Conservation (phyloP, 2,888 invertebrate species). For the Carpatolechia fugitivella region DNA sequence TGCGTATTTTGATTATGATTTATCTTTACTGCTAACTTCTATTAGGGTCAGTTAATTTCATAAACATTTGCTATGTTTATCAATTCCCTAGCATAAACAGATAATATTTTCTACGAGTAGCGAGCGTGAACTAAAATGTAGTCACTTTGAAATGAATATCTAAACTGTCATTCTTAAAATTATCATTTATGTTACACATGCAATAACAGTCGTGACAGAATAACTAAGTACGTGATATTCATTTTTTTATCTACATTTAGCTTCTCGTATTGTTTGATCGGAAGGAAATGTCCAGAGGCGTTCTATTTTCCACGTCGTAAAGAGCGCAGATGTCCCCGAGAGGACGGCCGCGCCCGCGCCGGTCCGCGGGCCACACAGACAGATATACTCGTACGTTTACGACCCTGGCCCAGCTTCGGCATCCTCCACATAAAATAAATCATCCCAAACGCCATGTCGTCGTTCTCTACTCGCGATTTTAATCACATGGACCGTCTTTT, state of each 20-base stretch:
- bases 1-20: slow-evolving; percentile 5
- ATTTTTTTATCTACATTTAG: background rate
- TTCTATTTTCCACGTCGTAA: slow-evolving; percentile 16
- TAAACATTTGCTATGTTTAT: slow-evolving; percentile 3
- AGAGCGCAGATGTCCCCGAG: slow-evolving; percentile 12
- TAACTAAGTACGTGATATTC: no score
- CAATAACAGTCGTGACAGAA: no score
- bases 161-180: no score
- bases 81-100: background rate
- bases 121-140: no score
- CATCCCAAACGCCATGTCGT: slow-evolving; percentile 7
- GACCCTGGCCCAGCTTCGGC: slow-evolving; percentile 17
- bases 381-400: slow-evolving; percentile 9
- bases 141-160: no score
- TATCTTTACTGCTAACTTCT: slow-evolving; percentile 4
- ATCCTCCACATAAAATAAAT: slow-evolving; percentile 17
- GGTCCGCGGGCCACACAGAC: background rate
- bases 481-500: slow-evolving; percentile 3
- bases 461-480: background rate
- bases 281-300: background rate
- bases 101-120: background rate
- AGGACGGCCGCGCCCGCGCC: slow-evolving; percentile 5
- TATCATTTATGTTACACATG: no score
- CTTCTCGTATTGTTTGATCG: slow-evolving; percentile 6
- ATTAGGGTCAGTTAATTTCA: slow-evolving; percentile 1